A percentile compares a stretch with the other conserved stretches of the same genome.
These are phyloP conservation scores for Palaemon carinicauda DNA, from an alignment of 1,140 invertebrate species.

Conservation along the genomic window DNA sequence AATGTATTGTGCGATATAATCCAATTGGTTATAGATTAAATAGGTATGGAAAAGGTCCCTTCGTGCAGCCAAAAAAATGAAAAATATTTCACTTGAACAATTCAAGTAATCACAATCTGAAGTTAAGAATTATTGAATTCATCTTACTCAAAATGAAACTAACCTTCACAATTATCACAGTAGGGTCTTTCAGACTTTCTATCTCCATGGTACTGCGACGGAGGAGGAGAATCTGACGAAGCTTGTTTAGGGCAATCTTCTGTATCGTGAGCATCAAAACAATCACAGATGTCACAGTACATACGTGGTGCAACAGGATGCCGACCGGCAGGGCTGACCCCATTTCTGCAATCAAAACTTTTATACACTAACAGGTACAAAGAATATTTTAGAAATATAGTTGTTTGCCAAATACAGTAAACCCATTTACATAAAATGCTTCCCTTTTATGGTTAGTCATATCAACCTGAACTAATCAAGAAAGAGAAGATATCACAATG, in stretches of 20 bases:
- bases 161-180: conserved; percentile 50
- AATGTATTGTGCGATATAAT: too few species aligned
- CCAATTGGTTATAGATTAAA: too few species aligned
- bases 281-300: conserved; percentile 97
- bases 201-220: conserved; percentile 28
- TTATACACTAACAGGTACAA: background rate
- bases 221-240: conserved; percentile 36
- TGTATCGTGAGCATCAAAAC: conserved; percentile 95
- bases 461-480: too few species aligned
- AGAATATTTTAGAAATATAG: too few species aligned
- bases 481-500: too few species aligned
- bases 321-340: conserved; percentile 12
- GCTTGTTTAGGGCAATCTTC: conserved; percentile 92
- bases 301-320: conserved; percentile 74
- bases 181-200: background rate
- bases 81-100: too few species aligned
- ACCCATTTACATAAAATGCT: too few species aligned
- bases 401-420: too few species aligned
- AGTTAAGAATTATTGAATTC: background rate
- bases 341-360: conserved; percentile 22
- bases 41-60: too few species aligned
- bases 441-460: too few species aligned
- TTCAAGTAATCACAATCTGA: too few species aligned
- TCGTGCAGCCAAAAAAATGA: too few species aligned
- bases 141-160: background rate